Evolutionary conservation across 1,140 invertebrate species (phyloP), one percentile per base, ranked within the genome.

Genomic region (Portunus trituberculatus): DNA sequence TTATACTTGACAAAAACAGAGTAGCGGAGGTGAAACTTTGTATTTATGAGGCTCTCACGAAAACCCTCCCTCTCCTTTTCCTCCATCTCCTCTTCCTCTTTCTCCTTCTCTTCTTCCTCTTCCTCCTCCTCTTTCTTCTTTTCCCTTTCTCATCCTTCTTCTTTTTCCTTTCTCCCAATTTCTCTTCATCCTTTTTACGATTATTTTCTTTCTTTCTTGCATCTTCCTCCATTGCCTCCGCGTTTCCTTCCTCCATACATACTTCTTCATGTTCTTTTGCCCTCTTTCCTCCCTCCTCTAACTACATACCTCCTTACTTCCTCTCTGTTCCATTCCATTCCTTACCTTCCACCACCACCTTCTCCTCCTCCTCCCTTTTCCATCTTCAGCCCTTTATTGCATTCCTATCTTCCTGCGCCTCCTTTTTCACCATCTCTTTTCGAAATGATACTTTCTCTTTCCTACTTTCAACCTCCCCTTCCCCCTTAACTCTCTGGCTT

Each of bases 1-100:
- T 90, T 90, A 45, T 20, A 90, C 48, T 46, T 39, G 88, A 45
- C 25, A 48, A 90, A 90, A 90, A 48, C 88, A 12, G n/a, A 46
- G 32, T n/a, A 52, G 25, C 39, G 16, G 39, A 89, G 20, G 39
- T 39, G 87, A 45, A 89, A 45, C 87, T 28, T 45, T 45, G 25
- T 90, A n/a, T 52, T 52, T 52, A 14, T 46, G 45, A 29, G 45
- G 2, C 29, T n/a, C 20, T 25, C 67, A 76, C n/a, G n/a, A 12
- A 12, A n/a, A 12, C 67, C n/a, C 20, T n/a, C 67, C n/a, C 59
- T 25, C 59, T 25, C 20, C 59, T 25, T 76, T 25, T 20, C 48
- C 14, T 20, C 20, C 20, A 4, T 76, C 20, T 76, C 20, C 20
- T 25, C 20, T 20, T 76, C 59, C 59, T 20, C 20, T 25, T 8